Base-by-base conservation (phyloP, 2,797 vertebrate species). In the Cyclopterus lumpus region DNA sequence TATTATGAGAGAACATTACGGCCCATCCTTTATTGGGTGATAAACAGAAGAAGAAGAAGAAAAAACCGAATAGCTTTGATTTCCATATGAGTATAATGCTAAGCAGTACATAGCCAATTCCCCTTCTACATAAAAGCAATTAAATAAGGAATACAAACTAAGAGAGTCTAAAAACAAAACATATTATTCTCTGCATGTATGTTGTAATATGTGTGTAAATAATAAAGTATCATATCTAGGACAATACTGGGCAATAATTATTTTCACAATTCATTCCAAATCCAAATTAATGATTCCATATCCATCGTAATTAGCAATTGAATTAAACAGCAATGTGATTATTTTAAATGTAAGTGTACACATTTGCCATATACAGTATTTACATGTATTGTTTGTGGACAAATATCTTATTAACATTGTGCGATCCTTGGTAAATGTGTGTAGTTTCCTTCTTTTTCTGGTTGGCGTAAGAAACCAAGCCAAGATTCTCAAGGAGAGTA, bases 401-500 rank as follows among this genome's bases (percentile, higher is more conserved):
- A 38, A 26, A 40, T 49, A 14, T 28, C 10, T 3, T 44, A 14
- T 20, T 28, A 11, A 15, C n/a, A 24, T 22, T 32, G 0, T 22
- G 1, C 15, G 53, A 38, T n/a, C 28, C 18, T 2, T n/a, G 15
- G 8, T 8, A 18, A 49, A 28, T 38, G 1, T 9, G 59, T 15
- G 24, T 5, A 71, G 4, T 4, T 53, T 18, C 10, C 38, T 24
- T 30, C 8, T 61, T 44, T 20, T 51, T 24, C 38, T 44, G 49
- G 7, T 40, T 20, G 10, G 28, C 1, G 26, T 61, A 77, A 73
- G 18, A 89, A 62, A 85, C 36, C 66, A 78, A 79, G 1, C 20
- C 49, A 57, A 54, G 38, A 57, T 32, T 55, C 22, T 63, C 57
- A 58, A 69, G 38, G 65, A 73, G 74, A 83, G 83, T 88, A 88